Conservation (phyloP, 2,797 vertebrate species). For the Crenuchus spilurus region DNA sequence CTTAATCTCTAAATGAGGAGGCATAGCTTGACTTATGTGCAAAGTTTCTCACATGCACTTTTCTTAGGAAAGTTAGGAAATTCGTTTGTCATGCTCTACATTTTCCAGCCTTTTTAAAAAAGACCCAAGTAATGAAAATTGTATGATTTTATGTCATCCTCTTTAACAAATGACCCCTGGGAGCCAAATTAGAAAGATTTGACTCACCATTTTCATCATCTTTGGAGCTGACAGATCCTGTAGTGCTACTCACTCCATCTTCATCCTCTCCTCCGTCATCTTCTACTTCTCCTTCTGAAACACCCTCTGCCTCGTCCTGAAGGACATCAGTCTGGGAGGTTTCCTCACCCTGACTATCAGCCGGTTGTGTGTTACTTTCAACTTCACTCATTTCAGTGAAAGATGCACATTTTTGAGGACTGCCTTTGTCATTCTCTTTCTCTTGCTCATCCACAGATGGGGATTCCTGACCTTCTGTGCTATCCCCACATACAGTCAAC, state of each 20-base stretch:
- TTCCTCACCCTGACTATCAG: constrained; percentile 29
- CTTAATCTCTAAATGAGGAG: neutral
- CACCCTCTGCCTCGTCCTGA: constrained; percentile 67
- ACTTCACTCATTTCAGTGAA: constrained; percentile 68
- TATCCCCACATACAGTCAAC: constrained; percentile 51
- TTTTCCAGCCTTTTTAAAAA: constrained; percentile 32
- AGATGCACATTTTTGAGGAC: constrained; percentile 67
- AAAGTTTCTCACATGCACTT: neutral
- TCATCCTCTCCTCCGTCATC: constrained; percentile 61
- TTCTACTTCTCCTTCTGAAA: constrained; percentile 56
- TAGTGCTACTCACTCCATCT: constrained; percentile 72
- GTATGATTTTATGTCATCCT: constrained; percentile 46
- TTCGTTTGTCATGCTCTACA: constrained; percentile 13
- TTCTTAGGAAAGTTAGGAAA: constrained; percentile 13
- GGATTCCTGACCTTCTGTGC: constrained; percentile 68
- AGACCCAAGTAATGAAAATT: constrained; percentile 50
- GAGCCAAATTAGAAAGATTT: constrained; percentile 46
- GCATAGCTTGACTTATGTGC: neutral
- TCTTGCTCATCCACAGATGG: constrained; percentile 60
- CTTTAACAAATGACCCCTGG: constrained; percentile 48
- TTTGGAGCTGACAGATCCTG: constrained; percentile 73
- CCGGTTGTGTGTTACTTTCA: constrained; percentile 44
- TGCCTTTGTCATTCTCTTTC: constrained; percentile 65
- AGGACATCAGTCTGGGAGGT: constrained; percentile 42
- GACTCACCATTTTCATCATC: constrained; percentile 85